phyloP scores from a whole-genome alignment of 1,140 invertebrate species.

The Armadillidium nasatum region DNA sequence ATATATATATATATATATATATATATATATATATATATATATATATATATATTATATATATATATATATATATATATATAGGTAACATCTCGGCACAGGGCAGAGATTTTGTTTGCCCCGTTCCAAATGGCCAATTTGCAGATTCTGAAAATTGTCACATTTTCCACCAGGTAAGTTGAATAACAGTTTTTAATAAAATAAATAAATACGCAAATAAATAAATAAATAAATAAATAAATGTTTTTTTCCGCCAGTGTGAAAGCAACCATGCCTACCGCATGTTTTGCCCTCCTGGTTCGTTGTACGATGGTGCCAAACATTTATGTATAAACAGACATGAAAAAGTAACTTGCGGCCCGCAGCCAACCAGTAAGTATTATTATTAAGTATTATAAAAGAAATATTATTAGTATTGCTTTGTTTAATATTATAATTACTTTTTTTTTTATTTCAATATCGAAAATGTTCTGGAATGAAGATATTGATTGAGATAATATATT shows the following conservation, averaged over 20 bases:
- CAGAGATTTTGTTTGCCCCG: constrained; percentile 19
- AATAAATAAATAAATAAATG: no score
- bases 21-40: constrained; percentile 14
- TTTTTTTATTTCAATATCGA: no score
- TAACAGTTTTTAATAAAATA: no score
- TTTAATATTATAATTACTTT: no score
- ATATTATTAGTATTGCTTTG: no score
- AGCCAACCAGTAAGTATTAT: constrained; percentile 20
- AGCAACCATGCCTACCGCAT: constrained; percentile 18
- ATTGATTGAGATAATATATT: no score
- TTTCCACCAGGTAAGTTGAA: constrained; percentile 24
- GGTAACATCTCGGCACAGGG: background rate
- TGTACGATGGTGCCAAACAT: constrained; percentile 25
- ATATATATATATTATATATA: background rate
- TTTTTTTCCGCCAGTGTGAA: constrained; percentile 23
- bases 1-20: constrained; percentile 12
- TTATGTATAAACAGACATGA: constrained; percentile 21
- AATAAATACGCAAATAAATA: no score
- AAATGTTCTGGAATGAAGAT: no score
- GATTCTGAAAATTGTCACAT: constrained; percentile 18
- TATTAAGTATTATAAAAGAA: no score
- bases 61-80: constrained; percentile 13
- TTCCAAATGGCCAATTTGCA: constrained; percentile 26
- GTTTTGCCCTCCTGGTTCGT: constrained; percentile 24
- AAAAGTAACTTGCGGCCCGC: constrained; percentile 26